These are phyloP conservation scores for Drosophila antonietae DNA, from an alignment of 2,888 invertebrate species.

Conservation along the genomic window DNA sequence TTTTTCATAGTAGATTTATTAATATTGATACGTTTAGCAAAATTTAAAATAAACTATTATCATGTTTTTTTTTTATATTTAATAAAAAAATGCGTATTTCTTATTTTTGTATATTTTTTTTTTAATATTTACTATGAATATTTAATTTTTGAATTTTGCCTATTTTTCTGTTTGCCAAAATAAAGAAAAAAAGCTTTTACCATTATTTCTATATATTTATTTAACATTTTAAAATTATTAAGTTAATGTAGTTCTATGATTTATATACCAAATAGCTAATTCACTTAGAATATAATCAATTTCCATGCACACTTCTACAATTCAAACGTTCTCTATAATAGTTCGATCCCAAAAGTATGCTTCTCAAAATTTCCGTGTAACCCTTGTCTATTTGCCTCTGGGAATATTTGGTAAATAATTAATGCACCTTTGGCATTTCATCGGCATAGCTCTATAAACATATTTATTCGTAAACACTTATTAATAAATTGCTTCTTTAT, in stretches of 20 bases:
- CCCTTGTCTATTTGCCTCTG: neutral
- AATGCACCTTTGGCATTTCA: neutral
- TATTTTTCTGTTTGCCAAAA: neutral
- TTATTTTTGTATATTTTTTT: too few species aligned
- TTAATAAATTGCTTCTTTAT: constrained; percentile 14
- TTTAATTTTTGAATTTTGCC: too few species aligned
- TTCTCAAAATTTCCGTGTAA: constrained; percentile 1
- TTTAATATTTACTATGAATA: too few species aligned
- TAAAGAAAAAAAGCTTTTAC: too few species aligned
- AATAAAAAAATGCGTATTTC: too few species aligned
- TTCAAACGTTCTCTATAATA: neutral
- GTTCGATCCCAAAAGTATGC: constrained; percentile 48
- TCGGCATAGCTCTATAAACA: neutral
- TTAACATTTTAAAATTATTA: neutral
- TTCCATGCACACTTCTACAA: neutral
- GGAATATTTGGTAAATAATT: neutral
- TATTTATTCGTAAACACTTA: neutral
- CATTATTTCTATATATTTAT: neutral
- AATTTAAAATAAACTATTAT: too few species aligned
- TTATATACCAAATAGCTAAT: neutral
- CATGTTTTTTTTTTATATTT: too few species aligned
- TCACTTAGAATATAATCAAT: neutral
- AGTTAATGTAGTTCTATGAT: neutral
- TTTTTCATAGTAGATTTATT: too few species aligned
- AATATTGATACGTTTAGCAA: too few species aligned